Base-by-base conservation (phyloP, 1,140 invertebrate species). In the Anthonomus grandis region DNA sequence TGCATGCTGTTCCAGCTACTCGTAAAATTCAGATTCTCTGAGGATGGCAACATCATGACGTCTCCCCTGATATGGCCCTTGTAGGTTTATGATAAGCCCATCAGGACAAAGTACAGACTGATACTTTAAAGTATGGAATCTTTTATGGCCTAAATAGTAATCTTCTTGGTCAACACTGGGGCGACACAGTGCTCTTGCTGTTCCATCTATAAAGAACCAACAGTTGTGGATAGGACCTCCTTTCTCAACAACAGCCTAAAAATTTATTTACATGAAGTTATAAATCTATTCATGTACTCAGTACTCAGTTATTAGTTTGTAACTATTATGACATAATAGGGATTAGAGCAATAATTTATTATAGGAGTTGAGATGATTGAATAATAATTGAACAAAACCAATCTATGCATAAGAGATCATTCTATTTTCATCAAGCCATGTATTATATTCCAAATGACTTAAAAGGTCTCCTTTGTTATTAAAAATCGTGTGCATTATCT, bases 141-240 rank as follows among this genome's bases (percentile, higher is more conserved):
- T 23, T 51, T 63, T 65, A 15, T 58, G 47, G 10, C 54, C 60
- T 38, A 61, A 65, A 45, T 57, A 63, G 47, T 65, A 65, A 10
- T 65, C 23, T 47, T 65, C 45, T 51, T 63, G 60, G 13, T 65
- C 18, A 13, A 46, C 22, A 22, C 46, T 39, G 39, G 63, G 60
- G 22, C 60, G 10, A 45, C 57, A 65, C 10, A 65, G 63, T 44
- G 37, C n/a, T n/a, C 57, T 36, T 8, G 47, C 47, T 8, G 51
- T 65, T 3, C 61, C 61, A 56, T 65, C 60, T 13, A 65, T 65
- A 46, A 65, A 63, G n/a, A 44, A 60, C 47, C 57, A 57, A n/a
- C 27, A 31, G 27, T 31, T 31, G 27, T 6, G n/a, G 27, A 31
- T 31, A 31, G 27, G 27, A n/a, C 27, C n/a, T 31, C 27, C 27